Percentiles rank a stretch among this genome's conserved stretches.
phyloP scores from a whole-genome alignment of 2,113 vertebrate species.

The Mustelus asterias region DNA sequence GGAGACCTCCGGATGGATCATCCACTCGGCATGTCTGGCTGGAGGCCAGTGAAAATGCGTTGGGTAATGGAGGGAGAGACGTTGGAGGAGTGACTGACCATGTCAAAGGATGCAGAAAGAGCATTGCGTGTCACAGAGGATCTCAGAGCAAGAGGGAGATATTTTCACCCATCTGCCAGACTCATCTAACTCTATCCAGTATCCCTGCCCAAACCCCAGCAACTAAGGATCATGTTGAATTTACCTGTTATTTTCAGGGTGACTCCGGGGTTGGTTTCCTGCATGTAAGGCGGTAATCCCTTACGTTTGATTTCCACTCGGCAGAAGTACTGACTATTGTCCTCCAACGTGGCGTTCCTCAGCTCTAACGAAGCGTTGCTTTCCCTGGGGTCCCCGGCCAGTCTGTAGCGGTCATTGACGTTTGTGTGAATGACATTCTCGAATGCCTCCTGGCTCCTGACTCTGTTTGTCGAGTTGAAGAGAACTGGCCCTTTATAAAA shows the following conservation, averaged over 20 bases:
- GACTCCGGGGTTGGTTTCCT: neutral
- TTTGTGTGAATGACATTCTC: neutral
- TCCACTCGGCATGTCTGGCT: too few species aligned
- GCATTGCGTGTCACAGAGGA: neutral
- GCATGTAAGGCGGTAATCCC: neutral
- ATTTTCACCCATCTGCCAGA: neutral
- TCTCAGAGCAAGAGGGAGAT: neutral
- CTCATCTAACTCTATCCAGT: neutral
- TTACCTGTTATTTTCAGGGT: neutral
- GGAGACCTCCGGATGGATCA: too few species aligned
- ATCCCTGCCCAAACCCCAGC: neutral
- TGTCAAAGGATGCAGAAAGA: neutral
- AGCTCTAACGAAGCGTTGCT: neutral
- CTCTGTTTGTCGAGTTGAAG: neutral
- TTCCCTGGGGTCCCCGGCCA: neutral
- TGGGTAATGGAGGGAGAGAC: too few species aligned
- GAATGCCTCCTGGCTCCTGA: neutral
- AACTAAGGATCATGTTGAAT: neutral
- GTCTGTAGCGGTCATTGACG: neutral
- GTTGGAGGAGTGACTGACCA: too few species aligned
- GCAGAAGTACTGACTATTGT: conserved; percentile 3
- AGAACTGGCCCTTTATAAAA: neutral
- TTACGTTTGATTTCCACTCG: neutral
- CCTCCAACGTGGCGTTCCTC: neutral
- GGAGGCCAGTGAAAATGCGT: neutral